A percentile compares a stretch with the other conserved stretches of the same genome.
Conservation (phyloP, 2,888 invertebrate species). For the Gibbula magus region DNA sequence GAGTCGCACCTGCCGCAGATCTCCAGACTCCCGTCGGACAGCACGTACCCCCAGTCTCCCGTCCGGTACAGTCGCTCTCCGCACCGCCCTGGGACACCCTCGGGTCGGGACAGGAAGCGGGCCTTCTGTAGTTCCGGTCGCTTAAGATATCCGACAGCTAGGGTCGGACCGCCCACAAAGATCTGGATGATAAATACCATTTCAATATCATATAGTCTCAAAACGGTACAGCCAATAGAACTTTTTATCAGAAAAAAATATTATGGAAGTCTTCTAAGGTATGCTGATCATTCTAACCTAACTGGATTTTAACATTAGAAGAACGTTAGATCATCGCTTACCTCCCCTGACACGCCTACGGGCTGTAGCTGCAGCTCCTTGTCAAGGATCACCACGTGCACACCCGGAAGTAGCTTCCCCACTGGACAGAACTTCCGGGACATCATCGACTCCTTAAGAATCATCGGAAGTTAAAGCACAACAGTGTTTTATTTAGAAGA, state of each 20-base stretch:
- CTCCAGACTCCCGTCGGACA: slow-evolving; percentile 74
- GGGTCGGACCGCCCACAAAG: slow-evolving; percentile 74
- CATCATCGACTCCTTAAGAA: slow-evolving; percentile 57
- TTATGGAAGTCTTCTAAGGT: too few relatives aligned
- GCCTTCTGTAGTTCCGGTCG: slow-evolving; percentile 72
- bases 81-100: slow-evolving; percentile 47
- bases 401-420: slow-evolving; percentile 71
- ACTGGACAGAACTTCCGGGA: slow-evolving; percentile 74
- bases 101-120: slow-evolving; percentile 65
- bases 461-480: too few relatives aligned
- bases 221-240: not conserved
- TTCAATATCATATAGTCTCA: not conserved
- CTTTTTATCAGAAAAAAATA: too few relatives aligned
- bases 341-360: slow-evolving; percentile 75
- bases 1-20: slow-evolving; percentile 76
- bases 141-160: slow-evolving; percentile 75
- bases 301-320: too few relatives aligned
- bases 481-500: too few relatives aligned
- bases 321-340: too few relatives aligned
- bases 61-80: slow-evolving; percentile 69
- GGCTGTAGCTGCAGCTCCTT: slow-evolving; percentile 67
- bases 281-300: too few relatives aligned
- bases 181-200: slow-evolving; percentile 44
- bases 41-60: slow-evolving; percentile 76
- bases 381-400: slow-evolving; percentile 72